Evolutionary conservation across 2,888 invertebrate species (phyloP).

Genomic region (Eremobia ochroleuca): DNA sequence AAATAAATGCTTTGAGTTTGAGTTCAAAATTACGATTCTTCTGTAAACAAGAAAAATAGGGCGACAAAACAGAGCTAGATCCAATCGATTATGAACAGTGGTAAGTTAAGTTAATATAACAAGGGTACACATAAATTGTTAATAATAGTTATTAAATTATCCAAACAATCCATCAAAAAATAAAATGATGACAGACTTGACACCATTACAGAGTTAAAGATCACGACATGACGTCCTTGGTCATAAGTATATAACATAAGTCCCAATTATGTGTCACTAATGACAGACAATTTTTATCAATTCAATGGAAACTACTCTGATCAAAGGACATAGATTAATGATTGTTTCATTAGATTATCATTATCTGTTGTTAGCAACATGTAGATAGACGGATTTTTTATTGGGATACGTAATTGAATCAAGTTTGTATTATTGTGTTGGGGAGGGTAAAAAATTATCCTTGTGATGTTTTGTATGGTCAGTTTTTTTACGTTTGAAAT

Average conservation of each 20-base stretch:
- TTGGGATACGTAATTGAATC: conserved; percentile 62
- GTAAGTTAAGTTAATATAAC: not conserved
- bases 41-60: not conserved
- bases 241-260: conserved; percentile 52
- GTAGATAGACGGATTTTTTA: conserved; percentile 65
- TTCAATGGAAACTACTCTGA: conserved; percentile 76
- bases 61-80: not conserved
- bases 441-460: conserved; percentile 36
- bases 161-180: conserved; percentile 28
- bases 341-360: conserved; percentile 79
- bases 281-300: conserved; percentile 82
- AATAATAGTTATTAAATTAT: conserved; percentile 38
- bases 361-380: conserved; percentile 50
- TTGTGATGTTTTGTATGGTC: conserved; percentile 15
- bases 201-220: conserved; percentile 48
- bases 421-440: conserved; percentile 35
- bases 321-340: conserved; percentile 79
- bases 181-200: conserved; percentile 39
- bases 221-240: conserved; percentile 48
- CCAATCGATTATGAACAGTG: not conserved
- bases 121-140: not conserved
- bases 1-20: not conserved
- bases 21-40: not conserved
- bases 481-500: conserved; percentile 1
- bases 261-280: conserved; percentile 66